These are phyloP conservation scores for Callocephalon fimbriatum DNA, from an alignment of 2,113 vertebrate species.

Conservation along the genomic window DNA sequence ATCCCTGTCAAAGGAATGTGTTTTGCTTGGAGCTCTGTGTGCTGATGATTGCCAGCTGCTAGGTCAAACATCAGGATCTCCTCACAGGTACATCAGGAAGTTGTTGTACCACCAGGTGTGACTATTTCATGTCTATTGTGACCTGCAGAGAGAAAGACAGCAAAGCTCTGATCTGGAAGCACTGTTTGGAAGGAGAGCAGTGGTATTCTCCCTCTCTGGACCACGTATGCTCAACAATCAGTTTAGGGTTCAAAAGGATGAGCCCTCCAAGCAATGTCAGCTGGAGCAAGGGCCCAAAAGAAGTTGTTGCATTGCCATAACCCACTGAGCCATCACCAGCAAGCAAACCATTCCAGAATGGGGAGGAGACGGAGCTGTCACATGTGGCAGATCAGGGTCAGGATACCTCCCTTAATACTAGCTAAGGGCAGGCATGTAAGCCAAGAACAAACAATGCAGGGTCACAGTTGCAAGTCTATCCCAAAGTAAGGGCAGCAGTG, in stretches of 20 bases:
- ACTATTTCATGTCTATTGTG: not conserved
- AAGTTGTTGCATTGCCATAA: not conserved
- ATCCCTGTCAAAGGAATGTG: not conserved
- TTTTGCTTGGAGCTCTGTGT: not conserved
- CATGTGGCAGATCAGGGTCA: not conserved
- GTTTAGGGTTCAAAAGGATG: not conserved
- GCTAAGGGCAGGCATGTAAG: not conserved
- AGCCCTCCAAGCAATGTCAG: not conserved
- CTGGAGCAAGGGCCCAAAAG: not conserved
- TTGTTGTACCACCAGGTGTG: not conserved
- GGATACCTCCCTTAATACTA: not conserved
- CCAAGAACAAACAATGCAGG: not conserved
- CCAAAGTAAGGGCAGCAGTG: not conserved
- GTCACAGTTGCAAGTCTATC: not conserved
- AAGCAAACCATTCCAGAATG: not conserved
- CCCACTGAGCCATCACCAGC: not conserved
- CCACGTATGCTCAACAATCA: not conserved
- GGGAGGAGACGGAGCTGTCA: not conserved
- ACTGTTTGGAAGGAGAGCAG: not conserved
- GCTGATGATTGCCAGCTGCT: constrained; percentile 27
- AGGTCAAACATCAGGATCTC: not conserved
- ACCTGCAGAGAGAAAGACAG: not conserved
- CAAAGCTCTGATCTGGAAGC: not conserved
- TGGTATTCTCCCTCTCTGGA: not conserved
- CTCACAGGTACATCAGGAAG: constrained; percentile 1